A percentile compares a stretch with the other conserved stretches of the same genome.
phyloP scores from a whole-genome alignment of 2,113 vertebrate genomes.

The Penelope pileata region DNA sequence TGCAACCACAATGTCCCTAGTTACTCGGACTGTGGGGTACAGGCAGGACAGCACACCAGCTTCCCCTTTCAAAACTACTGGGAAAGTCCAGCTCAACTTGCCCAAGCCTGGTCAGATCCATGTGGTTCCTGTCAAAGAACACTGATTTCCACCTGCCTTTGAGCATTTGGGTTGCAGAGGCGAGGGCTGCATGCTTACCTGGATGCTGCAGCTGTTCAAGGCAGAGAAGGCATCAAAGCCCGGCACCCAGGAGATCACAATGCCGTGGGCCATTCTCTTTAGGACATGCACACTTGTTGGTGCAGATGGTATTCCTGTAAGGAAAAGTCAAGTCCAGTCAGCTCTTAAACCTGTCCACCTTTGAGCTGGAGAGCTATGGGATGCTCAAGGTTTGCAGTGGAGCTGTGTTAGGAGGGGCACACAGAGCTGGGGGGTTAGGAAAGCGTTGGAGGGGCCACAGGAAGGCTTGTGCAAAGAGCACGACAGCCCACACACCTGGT shows the following conservation, averaged over 20 bases:
- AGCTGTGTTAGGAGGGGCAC: not conserved
- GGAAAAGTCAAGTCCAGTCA: not conserved
- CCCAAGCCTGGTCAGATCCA: not conserved
- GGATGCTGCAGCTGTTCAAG: constrained; percentile 81
- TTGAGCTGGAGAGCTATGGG: not conserved
- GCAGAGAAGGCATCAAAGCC: constrained; percentile 90
- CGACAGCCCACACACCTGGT: too few relatives aligned
- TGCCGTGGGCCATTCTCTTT: constrained; percentile 76
- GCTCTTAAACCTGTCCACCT: too few relatives aligned
- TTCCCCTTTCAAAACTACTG: not conserved
- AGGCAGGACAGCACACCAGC: fast-evolving
- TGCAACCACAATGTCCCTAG: not conserved
- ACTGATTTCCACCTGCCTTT: not conserved
- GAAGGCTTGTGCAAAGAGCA: not conserved
- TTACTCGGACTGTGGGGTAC: fast-evolving
- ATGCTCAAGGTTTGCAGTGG: not conserved
- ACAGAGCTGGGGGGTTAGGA: not conserved
- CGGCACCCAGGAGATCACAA: constrained; percentile 85
- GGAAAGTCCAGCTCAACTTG: not conserved
- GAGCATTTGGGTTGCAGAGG: fast-evolving
- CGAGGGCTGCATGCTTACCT: constrained; percentile 70
- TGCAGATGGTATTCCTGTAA: constrained; percentile 70
- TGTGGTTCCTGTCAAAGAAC: not conserved
- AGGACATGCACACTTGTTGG: constrained; percentile 67
- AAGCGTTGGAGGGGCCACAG: not conserved